Percentiles rank a stretch among this genome's conserved stretches.
phyloP scores from a whole-genome alignment of 1,140 invertebrate genomes.

The Bombus ignitus region DNA sequence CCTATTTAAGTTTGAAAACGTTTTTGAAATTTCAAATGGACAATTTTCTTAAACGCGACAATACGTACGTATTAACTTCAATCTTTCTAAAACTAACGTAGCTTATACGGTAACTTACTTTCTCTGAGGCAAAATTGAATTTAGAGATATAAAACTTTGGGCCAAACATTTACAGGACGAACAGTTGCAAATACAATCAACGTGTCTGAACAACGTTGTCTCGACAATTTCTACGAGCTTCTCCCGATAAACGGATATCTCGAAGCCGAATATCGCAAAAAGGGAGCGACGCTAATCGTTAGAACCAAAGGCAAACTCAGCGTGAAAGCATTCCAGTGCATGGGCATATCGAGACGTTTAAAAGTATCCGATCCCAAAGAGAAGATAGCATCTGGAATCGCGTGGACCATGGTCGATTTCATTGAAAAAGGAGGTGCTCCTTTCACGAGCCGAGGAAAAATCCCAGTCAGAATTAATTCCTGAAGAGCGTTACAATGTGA shows the following conservation, averaged over 20 bases:
- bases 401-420: constrained; percentile 56
- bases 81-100: not conserved
- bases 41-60: not conserved
- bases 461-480: constrained; percentile 70
- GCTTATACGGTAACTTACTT: not conserved
- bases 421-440: constrained; percentile 31
- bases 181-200: not conserved
- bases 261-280: not conserved
- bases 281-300: not conserved
- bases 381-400: constrained; percentile 25
- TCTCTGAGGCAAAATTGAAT: not conserved
- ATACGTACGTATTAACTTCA: not conserved
- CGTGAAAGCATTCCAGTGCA: not conserved
- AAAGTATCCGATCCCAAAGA: not conserved
- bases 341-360: not conserved
- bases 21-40: not conserved
- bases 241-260: not conserved
- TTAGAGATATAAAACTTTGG: not conserved
- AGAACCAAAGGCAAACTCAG: not conserved
- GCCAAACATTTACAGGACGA: not conserved
- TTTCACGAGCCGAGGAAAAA: constrained; percentile 50
- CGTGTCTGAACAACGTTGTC: not conserved
- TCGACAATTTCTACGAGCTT: not conserved
- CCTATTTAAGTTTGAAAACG: not conserved
- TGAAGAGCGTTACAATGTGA: constrained; percentile 65